Conservation (phyloP, 2,113 vertebrate genomes). For the Paracanthobrama guichenoti region DNA sequence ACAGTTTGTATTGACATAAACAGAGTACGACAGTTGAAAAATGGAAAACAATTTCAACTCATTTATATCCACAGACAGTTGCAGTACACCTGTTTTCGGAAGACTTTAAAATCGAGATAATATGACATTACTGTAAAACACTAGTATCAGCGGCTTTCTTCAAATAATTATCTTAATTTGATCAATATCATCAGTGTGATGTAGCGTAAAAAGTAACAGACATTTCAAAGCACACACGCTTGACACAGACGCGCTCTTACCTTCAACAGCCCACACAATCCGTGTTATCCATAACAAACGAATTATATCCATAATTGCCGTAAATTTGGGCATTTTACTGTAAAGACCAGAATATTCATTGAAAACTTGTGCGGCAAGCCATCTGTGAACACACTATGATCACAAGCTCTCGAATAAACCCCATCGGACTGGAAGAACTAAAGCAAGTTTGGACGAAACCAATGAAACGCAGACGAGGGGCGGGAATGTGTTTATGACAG, state of each 20-base stretch:
- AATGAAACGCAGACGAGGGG: constrained; percentile 57
- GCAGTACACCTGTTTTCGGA: constrained; percentile 34
- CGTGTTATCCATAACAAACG: constrained; percentile 70
- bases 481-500: not conserved
- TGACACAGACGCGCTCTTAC: constrained; percentile 63
- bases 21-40: not conserved
- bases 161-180: not conserved
- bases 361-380: constrained; percentile 61
- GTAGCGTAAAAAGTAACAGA: constrained; percentile 21
- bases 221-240: constrained; percentile 31
- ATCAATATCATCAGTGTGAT: not conserved
- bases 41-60: not conserved
- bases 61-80: not conserved
- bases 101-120: not conserved
- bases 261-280: constrained; percentile 71
- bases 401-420: constrained; percentile 55
- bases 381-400: constrained; percentile 53
- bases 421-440: constrained; percentile 51
- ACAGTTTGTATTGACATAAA: not conserved
- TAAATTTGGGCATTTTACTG: constrained; percentile 53
- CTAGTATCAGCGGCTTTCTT: not conserved
- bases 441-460: constrained; percentile 67
- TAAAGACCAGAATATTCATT: constrained; percentile 60
- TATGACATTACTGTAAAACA: not conserved
- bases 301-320: constrained; percentile 66